Conservation (phyloP, 1,140 invertebrate genomes). For the Triops cancriformis region DNA sequence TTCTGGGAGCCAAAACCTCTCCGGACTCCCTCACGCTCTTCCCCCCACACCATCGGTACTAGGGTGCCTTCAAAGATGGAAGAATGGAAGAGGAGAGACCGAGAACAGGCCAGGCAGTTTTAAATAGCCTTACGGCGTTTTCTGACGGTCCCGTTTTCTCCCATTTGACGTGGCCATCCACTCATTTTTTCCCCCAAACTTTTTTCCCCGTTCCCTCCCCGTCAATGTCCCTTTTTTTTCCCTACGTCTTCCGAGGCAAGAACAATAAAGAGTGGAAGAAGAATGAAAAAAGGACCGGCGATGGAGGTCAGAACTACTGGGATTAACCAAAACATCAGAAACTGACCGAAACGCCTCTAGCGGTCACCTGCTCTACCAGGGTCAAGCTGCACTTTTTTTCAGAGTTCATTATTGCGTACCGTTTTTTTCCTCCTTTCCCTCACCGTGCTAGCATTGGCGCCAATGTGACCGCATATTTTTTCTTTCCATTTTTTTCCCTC, state of each 20-base stretch:
- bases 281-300: not conserved
- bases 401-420: not conserved
- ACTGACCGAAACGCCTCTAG: conserved; percentile 1
- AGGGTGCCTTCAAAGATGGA: not conserved
- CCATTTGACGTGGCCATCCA: conserved; percentile 8
- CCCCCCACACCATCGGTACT: not conserved
- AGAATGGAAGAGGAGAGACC: not conserved
- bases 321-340: not conserved
- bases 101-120: not conserved
- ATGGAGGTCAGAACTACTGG: conserved; percentile 9
- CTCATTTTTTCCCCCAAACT: not conserved
- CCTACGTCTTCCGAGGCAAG: not conserved
- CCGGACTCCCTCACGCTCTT: not conserved
- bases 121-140: conserved; percentile 1
- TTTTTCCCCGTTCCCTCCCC: not conserved
- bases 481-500: not conserved
- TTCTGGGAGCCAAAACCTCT: not conserved
- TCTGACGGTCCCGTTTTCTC: conserved; percentile 1
- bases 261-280: not conserved
- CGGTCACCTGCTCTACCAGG: not conserved
- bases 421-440: not conserved
- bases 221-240: not conserved
- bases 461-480: not conserved
- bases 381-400: not conserved
- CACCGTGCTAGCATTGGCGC: not conserved